Conservation (phyloP, 2,113 vertebrate genomes). For the Hyperopisus bebe region DNA sequence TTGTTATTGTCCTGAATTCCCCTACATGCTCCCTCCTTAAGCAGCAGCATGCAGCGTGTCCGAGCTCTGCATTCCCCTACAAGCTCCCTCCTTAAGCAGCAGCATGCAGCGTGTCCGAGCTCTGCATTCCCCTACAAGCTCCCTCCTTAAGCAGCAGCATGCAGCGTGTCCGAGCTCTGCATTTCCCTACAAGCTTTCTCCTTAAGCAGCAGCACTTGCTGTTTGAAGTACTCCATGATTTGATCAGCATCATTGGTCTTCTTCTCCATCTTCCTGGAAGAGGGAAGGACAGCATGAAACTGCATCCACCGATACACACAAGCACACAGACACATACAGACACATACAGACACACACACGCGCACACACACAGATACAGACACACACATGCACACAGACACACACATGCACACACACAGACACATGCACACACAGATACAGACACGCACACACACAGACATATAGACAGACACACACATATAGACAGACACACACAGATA, state of each 20-base stretch:
- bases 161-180: neutral
- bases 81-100: conserved; percentile 80
- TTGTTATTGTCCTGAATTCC: no score
- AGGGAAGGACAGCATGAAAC: conserved; percentile 35
- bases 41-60: conserved; percentile 53
- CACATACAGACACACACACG: neutral
- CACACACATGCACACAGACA: neutral
- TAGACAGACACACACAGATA: neutral
- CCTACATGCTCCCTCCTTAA: no score
- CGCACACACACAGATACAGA: neutral
- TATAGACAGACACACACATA: conserved; percentile 31
- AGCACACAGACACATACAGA: conserved; percentile 18
- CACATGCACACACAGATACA: neutral
- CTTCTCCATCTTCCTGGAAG: conserved; percentile 70
- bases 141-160: conserved; percentile 81
- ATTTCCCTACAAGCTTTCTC: conserved; percentile 80
- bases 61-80: conserved; percentile 56
- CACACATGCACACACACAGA: conserved; percentile 26
- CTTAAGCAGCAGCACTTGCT: conserved; percentile 76
- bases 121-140: conserved; percentile 66
- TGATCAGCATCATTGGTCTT: conserved; percentile 76
- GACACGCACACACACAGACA: neutral
- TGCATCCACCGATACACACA: conserved; percentile 36
- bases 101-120: conserved; percentile 40
- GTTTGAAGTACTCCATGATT: conserved; percentile 82